Base-by-base conservation (phyloP, 64 coral and sea anemone species). In the Astreopora myriophthalma region DNA sequence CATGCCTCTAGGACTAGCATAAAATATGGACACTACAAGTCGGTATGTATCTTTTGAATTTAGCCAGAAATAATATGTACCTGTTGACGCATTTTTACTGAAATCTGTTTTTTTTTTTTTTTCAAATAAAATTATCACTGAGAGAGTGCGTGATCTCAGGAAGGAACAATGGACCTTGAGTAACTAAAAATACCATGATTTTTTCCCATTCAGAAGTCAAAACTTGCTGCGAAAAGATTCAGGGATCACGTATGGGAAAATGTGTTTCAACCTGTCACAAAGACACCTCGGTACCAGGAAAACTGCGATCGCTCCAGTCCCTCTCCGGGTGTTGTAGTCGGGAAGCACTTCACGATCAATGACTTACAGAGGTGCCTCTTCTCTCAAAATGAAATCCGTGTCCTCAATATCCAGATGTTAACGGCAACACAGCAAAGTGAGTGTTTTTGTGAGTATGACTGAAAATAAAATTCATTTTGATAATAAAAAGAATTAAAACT, bases 361-460 rank as follows among this genome's bases (percentile, higher is more conserved):
- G 79, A 36, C 34, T 34, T 83, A 65, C 26, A 64, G 5, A 64
- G 57, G 11, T 22, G 17, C 24, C 23, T 83, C 9, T 63, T 83
- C 32, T 12, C 3, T 34, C 32, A 83, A n/a, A 83, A 34, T n/a
- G 57, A 63, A 14, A n/a, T 83, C 17, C 79, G 29, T 1, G 6
- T 30, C 19, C 23, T 83, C n/a, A 65, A n/a, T 34, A 38, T 83
- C 52, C 12, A 37, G 22, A 57, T 14, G 31, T 1, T 57, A 65
- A 34, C 20, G 5, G 57, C 26, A 64, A 38, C 79, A 35, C 17
- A 39, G 6, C 55, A 58, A 65, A 65, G 58, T 5, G 55, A 65
- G 25, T 83, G 52, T 35, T 83, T 83, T 61, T 83, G 79, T 83
- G 32, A 83, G 79, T 83, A 83, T 37, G 5, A 7, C 31, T 22